Base-by-base conservation (phyloP, 2,797 vertebrate genomes). In the Ctenochaetus hawaiiensis region DNA sequence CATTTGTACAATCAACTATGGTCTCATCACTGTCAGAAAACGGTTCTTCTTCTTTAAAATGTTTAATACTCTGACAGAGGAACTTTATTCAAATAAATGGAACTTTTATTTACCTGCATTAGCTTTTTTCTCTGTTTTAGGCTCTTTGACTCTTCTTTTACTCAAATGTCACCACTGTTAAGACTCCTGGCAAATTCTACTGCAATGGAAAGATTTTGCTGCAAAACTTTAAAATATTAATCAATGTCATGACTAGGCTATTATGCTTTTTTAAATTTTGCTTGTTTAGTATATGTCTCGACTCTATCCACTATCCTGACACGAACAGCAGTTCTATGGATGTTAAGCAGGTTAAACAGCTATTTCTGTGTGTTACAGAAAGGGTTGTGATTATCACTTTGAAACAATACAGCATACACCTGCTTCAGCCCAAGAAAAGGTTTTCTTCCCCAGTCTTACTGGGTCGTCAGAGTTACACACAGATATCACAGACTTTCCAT, bases 401-500 rank as follows among this genome's bases (percentile, higher is more conserved):
- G 44, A 77, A 41, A 78, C 57, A 61, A 70, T 52, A 74, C 30
- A 52, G 48, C 49, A 30, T 26, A 43, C 22, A 80, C 75, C 64
- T 73, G 68, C 49, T 69, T 71, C 16, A 70, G 67, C 43, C 62
- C 16, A 60, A 73, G 26, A 75, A 34, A 11, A 51, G 12, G 39
- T 10, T 39, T 39, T 18, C 61, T 66, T 65, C 43, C 45, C 30
- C 62, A 53, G 18, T 80, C 51, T 75, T 78, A 80, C 61, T 80
- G 80, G 86, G 80, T 85, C 58, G 81, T 87, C 68, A 75, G 73
- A 89, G 82, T 83, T 78, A 74, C 85, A 84, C 68, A 78, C 61
- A 80, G 23, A 83, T 83, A 87, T 84, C 85, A 89, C 86, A 86
- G 81, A 85, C 77, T 78, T 87, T 89, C 86, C 83, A 87, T 91